Percentiles rank a stretch among this genome's conserved stretches.
Evolutionary conservation across 2,113 vertebrate species (phyloP).

Genomic region (Cariama cristata): DNA sequence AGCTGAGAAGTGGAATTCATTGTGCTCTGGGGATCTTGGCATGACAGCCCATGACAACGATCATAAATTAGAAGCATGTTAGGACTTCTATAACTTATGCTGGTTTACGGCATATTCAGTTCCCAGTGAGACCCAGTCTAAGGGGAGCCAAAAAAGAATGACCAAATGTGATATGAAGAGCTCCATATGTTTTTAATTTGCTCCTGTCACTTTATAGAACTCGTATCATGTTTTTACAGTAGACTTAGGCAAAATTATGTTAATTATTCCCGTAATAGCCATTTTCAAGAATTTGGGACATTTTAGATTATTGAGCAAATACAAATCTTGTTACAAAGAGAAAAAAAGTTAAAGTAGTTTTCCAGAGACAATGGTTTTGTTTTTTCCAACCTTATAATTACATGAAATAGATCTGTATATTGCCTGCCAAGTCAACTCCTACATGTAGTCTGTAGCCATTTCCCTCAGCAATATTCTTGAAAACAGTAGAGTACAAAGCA

Average conservation of each 20-base stretch:
- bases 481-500: background rate
- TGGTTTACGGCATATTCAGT: fast-evolving
- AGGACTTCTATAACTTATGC: background rate
- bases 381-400: background rate
- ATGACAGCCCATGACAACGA: background rate
- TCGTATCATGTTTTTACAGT: background rate
- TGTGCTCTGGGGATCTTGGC: background rate
- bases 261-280: background rate
- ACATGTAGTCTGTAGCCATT: background rate
- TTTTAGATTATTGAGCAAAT: background rate
- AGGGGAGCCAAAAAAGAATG: background rate
- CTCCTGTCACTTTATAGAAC: background rate
- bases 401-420: background rate
- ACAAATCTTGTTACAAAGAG: background rate
- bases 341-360: background rate
- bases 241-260: background rate
- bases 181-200: background rate
- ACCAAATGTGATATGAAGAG: background rate
- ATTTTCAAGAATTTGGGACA: background rate
- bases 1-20: background rate
- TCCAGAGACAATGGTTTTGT: background rate
- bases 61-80: background rate
- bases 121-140: background rate
- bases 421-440: background rate
- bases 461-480: background rate